phyloP scores from a whole-genome alignment of 1,140 invertebrate species.

The Drosophila athabasca region DNA sequence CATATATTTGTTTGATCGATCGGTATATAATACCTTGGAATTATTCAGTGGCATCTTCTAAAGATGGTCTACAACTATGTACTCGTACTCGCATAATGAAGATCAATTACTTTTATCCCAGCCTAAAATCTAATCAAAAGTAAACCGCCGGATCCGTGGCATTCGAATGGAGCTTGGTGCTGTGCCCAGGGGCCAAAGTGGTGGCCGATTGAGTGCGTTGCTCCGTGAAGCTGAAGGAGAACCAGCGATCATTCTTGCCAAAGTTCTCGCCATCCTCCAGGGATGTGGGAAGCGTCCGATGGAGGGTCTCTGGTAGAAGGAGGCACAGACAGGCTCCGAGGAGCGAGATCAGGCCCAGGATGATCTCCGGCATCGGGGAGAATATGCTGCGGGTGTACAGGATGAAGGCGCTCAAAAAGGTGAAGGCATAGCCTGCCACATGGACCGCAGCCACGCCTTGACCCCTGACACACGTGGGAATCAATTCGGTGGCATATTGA shows the following conservation, averaged over 20 bases:
- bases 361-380: constrained; percentile 85
- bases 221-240: constrained; percentile 68
- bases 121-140: constrained; percentile 17
- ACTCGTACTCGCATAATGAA: not conserved
- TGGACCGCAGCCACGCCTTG: constrained; percentile 85
- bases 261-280: constrained; percentile 86
- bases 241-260: constrained; percentile 85
- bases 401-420: constrained; percentile 75
- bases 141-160: constrained; percentile 45
- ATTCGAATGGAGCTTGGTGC: constrained; percentile 34
- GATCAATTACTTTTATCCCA: not conserved
- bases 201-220: constrained; percentile 60
- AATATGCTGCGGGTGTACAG: constrained; percentile 82
- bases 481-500: constrained; percentile 88
- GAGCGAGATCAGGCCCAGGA: constrained; percentile 84
- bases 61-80: constrained; percentile 65
- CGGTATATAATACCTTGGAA: too few species aligned
- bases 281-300: constrained; percentile 85
- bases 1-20: too few species aligned
- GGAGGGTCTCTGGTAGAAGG: constrained; percentile 74
- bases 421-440: constrained; percentile 85
- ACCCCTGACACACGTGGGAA: constrained; percentile 87
- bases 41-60: constrained; percentile 4
- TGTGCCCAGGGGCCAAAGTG: constrained; percentile 28
- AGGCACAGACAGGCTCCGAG: constrained; percentile 85